Evolutionary conservation across 1,140 invertebrate species (phyloP), one percentile per base, ranked within the genome.

Genomic region (Temnothorax curvispinosus): DNA sequence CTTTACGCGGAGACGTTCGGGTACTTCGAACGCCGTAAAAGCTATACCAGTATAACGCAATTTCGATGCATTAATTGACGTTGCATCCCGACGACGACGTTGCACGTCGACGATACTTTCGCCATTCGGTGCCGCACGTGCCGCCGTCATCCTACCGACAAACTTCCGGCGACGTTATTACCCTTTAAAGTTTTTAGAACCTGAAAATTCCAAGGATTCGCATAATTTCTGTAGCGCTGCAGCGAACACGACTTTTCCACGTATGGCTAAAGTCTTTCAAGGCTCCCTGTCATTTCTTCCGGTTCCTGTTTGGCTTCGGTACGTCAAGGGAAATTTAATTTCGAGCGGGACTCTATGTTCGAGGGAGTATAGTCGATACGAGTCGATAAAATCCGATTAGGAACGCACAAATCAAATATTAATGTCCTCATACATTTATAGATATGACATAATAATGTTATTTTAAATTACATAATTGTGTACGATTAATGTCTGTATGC

Each of bases 11-110:
- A 78, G 54, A 69, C 50, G 27, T 60, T 47, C 52, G 15, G 9
- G 32, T 56, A n/a, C 78, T 35, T 77, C 7, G 75, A 62, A 64
- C n/a, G 65, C 35, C 35, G 50, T 58, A 72, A 71, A 65, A 72
- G 77, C 62, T 72, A 58, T 21, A 72, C 54, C 35, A 21, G 3
- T 13, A 7, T 82, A 72, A 72, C 35, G 35, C 21, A 72, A 82
- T 82, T 82, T 82, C 27, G 64, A 82, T 56, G 44, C 76, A 64
- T 72, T 72, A 72, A 72, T 82, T 72, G 35, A 76, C 74, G 38
- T 64, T 65, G 41, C 75, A 47, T 50, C 58, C 18, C 75, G 44
- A 52, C 38, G 56, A 76, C 44, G 56, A 76, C 44, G 41, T 64
- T 64, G 32, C 18, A 64, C 56, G 27, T 77, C 58, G 41, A n/a